These are phyloP conservation scores for Oreotrochilus melanogaster DNA, from an alignment of 2,113 vertebrate species.

Conservation along the genomic window DNA sequence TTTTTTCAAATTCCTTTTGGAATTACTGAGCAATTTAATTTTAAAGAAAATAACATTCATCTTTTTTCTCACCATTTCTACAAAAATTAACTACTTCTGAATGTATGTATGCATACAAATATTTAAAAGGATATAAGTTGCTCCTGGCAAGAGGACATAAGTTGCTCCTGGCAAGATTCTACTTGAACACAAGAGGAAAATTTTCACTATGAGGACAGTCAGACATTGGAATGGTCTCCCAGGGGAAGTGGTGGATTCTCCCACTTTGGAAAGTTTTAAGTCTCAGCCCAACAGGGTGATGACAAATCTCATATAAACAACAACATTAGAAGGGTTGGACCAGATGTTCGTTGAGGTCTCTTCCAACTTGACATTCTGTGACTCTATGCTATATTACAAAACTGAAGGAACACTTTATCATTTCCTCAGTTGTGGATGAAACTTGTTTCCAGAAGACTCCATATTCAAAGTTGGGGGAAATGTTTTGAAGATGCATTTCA, in stretches of 20 bases:
- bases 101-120: background rate
- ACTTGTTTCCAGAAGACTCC: background rate
- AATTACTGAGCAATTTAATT: background rate
- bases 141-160: background rate
- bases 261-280: too few species aligned
- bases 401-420: background rate
- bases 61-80: background rate
- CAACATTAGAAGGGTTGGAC: too few species aligned
- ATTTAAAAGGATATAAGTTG: background rate
- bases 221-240: too few species aligned
- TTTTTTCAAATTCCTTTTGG: background rate
- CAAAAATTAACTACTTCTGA: background rate
- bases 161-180: too few species aligned
- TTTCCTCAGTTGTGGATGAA: background rate
- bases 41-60: background rate
- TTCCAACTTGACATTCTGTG: too few species aligned
- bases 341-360: too few species aligned
- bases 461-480: background rate
- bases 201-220: too few species aligned
- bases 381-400: background rate
- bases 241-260: too few species aligned
- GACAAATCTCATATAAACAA: too few species aligned
- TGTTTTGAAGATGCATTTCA: background rate
- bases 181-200: too few species aligned
- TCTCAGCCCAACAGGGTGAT: too few species aligned